Percentiles rank a stretch among this genome's conserved stretches.
phyloP scores from a whole-genome alignment of 2,113 vertebrate genomes.

The Lamprotornis superbus region DNA sequence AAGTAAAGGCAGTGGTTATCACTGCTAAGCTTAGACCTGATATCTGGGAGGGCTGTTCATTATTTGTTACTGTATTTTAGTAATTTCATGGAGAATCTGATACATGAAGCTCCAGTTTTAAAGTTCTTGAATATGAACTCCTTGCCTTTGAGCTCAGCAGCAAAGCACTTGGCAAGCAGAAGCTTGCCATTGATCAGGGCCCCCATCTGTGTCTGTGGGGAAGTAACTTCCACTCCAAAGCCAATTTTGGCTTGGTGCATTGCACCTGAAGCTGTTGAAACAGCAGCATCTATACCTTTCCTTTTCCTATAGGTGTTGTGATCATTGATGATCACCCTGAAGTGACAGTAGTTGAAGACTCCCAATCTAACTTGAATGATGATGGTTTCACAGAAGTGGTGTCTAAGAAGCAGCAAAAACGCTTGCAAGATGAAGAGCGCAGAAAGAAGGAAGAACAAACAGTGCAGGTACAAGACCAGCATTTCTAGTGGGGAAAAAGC shows the following conservation, averaged over 20 bases:
- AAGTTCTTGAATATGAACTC: not conserved
- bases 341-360: slow-evolving; percentile 97
- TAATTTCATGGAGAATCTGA: not conserved
- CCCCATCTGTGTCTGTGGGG: not conserved
- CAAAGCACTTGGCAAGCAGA: not conserved
- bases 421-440: slow-evolving; percentile 95
- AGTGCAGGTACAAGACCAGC: slow-evolving; percentile 80
- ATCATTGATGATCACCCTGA: slow-evolving; percentile 99
- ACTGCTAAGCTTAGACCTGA: not conserved
- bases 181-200: not conserved
- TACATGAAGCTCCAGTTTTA: not conserved
- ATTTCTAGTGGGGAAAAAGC: not conserved
- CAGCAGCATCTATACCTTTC: slow-evolving; percentile 26
- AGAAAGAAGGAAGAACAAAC: slow-evolving; percentile 97
- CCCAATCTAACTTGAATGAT: slow-evolving; percentile 90
- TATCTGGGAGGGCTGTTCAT: not conserved
- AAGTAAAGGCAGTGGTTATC: not conserved
- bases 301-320: slow-evolving; percentile 86
- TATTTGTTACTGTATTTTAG: not conserved
- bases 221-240: not conserved
- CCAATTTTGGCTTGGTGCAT: not conserved
- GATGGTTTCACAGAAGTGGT: slow-evolving; percentile 99
- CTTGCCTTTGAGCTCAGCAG: not conserved
- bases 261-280: slow-evolving; percentile 25
- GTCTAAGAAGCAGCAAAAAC: slow-evolving; percentile 98